Evolutionary conservation across 2,797 vertebrate species (phyloP).

Genomic region (Synaphobranchus kaupii): DNA sequence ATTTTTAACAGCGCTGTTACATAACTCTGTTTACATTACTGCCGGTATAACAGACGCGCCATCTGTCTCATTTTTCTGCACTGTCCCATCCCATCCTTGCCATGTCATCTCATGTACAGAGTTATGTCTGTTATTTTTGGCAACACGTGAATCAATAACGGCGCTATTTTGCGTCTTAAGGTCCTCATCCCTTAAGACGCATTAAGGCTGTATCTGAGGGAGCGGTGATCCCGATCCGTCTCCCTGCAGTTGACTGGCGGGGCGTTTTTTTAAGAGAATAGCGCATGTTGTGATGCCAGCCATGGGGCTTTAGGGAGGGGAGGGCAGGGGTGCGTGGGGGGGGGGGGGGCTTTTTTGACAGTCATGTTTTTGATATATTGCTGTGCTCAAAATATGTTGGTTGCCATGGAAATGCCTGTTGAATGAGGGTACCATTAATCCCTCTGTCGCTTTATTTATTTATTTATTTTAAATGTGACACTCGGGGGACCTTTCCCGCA

Average conservation of each 20-base stretch:
- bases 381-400: slow-evolving; percentile 6
- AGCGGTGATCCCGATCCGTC: background rate
- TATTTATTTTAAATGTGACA: background rate
- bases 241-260: background rate
- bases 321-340: too few relatives aligned
- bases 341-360: background rate
- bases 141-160: background rate
- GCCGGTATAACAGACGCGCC: slow-evolving; percentile 7
- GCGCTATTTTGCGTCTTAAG: background rate
- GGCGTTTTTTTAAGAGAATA: background rate
- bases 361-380: slow-evolving; percentile 16
- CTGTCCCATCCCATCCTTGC: background rate
- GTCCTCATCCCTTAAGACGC: background rate
- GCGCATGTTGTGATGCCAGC: background rate
- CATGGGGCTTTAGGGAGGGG: background rate
- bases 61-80: background rate
- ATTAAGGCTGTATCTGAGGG: background rate
- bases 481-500: background rate
- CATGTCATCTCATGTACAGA: background rate
- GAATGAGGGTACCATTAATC: slow-evolving; percentile 16
- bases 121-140: background rate
- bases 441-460: background rate
- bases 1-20: background rate
- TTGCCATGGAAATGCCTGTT: slow-evolving; percentile 12
- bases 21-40: background rate